These are phyloP conservation scores for Vidua macroura DNA, from an alignment of 2,113 vertebrate genomes.

Conservation along the genomic window DNA sequence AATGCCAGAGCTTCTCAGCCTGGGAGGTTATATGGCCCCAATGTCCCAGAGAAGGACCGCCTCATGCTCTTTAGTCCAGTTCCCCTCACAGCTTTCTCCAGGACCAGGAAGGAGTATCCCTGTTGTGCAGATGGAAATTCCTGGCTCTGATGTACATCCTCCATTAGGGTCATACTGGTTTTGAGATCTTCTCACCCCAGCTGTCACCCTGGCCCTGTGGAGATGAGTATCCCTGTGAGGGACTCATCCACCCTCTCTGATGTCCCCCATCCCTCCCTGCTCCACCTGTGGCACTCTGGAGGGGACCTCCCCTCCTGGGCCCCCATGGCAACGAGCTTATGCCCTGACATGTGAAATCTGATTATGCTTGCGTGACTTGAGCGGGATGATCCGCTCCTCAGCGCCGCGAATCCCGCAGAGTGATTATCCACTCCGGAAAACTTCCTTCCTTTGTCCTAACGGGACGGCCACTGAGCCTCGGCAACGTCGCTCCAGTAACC, in stretches of 20 bases:
- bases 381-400: conserved; percentile 16
- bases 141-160: background rate
- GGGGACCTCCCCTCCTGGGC: background rate
- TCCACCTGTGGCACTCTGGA: background rate
- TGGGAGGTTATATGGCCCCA: background rate
- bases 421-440: background rate
- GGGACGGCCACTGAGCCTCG: background rate
- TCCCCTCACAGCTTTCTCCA: background rate
- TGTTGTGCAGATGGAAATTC: background rate
- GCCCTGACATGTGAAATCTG: conserved; percentile 16
- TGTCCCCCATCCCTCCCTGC: background rate
- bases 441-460: background rate
- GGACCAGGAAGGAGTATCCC: background rate
- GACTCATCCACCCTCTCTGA: background rate
- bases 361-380: conserved; percentile 23
- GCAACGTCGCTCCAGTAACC: background rate
- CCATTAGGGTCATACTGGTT: background rate
- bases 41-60: background rate
- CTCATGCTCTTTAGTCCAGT: background rate
- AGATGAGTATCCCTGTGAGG: background rate
- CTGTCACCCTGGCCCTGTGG: background rate
- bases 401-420: background rate
- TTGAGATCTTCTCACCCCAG: background rate
- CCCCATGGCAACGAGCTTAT: background rate
- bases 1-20: background rate